Base-by-base conservation (phyloP, 2,113 vertebrate species). In the Paralichthys olivaceus region DNA sequence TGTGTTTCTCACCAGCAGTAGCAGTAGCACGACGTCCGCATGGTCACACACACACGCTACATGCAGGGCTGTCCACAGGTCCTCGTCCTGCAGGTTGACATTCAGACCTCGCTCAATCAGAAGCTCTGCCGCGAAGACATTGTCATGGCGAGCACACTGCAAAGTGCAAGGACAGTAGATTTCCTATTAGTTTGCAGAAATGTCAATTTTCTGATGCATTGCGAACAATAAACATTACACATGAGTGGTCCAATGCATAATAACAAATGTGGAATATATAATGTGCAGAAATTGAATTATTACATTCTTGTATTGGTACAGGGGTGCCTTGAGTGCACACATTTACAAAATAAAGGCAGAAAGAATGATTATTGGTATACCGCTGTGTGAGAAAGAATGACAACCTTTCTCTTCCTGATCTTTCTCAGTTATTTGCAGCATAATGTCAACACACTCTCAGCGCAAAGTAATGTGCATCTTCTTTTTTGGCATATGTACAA, bases 121-220 rank as follows among this genome's bases (percentile, higher is more conserved):
- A 78, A 98, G 91, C 90, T 99, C 97, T 4, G 97, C 95, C 7
- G 96, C 95, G 86, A 99, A 97, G 71, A 95, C 92, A 19, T 98
- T 99, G 92, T 98, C 97, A 1, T 98, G 95, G 49, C 96, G 96
- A 59, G 98, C 97, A 77, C 98, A 98, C 98, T 99, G 84, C 23
- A 86, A 75, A 66, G 85, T 15, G 26, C 45, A 77, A 49, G 55
- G 12, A 67, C 13, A 77, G 53, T 5, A 49, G 45, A 70, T 66
- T 40, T 60, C 4, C 2, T 47, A 65, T 34, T 22, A 40, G 34
- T 20, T 54, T 22, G 15, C 13, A 54, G 19, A 58, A 47, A n/a
- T 23, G 22, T 14, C 11, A 4, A 32, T 55, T 49, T 61, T 17
- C 45, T 23, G 43, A 64, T 43, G 70, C 55, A 54, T 2, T 32